Base-by-base conservation (phyloP, 2,113 vertebrate species). In the Cinclus mexicanus region DNA sequence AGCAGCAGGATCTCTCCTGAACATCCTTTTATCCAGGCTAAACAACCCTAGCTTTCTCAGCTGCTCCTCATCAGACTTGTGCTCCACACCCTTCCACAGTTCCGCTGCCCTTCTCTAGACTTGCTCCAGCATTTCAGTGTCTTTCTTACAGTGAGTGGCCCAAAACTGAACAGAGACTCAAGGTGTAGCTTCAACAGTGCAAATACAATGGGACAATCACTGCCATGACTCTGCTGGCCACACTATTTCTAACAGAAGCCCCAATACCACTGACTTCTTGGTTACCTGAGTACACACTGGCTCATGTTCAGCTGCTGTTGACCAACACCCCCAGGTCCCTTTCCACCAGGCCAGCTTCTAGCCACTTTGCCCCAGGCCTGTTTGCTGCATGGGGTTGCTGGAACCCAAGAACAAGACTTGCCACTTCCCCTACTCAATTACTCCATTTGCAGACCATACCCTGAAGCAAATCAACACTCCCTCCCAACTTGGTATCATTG, bases 51-150 rank as follows among this genome's bases (percentile, higher is more conserved):
- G 37, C 3, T n/a, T 19, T 8, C 22, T 24, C 50, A 59, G 44
- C 4, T 4, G 2, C 28, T 22, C 11, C 20, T 29, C 33, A 65
- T 46, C 13, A 59, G 6, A 39, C 20, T 4, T 37, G 7, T 57
- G 26, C 16, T 50, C 15, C 57, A 57, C 42, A 57, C 12, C 13
- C 28, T 44, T 52, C 23, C 1, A 35, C 44, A 64, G 16, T 19
- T 63, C 29, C 0, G 0, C 6, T 60, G 53, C 14, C n/a, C 25
- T 55, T 61, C n/a, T 69, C 41, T 35, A 29, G n/a, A 61, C 25
- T 7, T 0, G 0, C 25, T 63, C 41, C 47, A 76, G 35, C 25
- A 55, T 14, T 21, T 55, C 53, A 25, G 6, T 3, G 4, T 9
- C 47, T 14, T n/a, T 47, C 47, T 55, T 23, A 21, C 6, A 23